Base-by-base conservation (phyloP, 2,113 vertebrate genomes). In the Apaloderma vittatum region DNA sequence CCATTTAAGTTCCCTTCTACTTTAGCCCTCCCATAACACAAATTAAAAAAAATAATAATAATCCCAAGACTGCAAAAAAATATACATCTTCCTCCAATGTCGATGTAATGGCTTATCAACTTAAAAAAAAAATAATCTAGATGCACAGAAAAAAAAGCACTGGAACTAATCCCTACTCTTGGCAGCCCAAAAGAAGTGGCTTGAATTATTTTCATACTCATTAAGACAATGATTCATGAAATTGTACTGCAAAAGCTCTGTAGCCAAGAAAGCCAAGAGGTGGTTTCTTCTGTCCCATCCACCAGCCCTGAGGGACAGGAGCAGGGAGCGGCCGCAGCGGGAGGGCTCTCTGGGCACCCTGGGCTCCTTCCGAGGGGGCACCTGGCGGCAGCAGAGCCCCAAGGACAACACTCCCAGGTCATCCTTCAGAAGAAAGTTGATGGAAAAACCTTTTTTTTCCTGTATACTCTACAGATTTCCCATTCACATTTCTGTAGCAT, bases 301-400 rank as follows among this genome's bases (percentile, higher is more conserved):
- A 11, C 15, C 27, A 40, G 36, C 22, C 8, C 23, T n/a, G 3
- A 1, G 1, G 2, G 65, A 22, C 8, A 61, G 52, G 4, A 54
- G 37, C 4, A 1, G 65, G 16, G 65, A 68, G 24, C 1, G 5
- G 66, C 27, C 58, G 37, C n/a, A 79, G 71, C 82, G 57, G 71
- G 45, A 52, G 36, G 37, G 75, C n/a, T 73, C 52, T 16, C 63
- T 7, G 26, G 12, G 34, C 1, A 0, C 37, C 6, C 2, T 8
- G 24, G 21, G 23, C 70, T 17, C 27, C 4, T 3, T 9, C 6
- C 11, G 40, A 6, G 46, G 73, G 27, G 15, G 32, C 32, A 14
- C 20, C 6, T 37, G n/a, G 37, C 62, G 27, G 49, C 4, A 3
- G 8, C 0, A 46, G 16, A 36, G 20, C 4, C 9, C 45, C 67